Base-by-base conservation (phyloP, 2,113 vertebrate species). In the Dromiciops gliroides region DNA sequence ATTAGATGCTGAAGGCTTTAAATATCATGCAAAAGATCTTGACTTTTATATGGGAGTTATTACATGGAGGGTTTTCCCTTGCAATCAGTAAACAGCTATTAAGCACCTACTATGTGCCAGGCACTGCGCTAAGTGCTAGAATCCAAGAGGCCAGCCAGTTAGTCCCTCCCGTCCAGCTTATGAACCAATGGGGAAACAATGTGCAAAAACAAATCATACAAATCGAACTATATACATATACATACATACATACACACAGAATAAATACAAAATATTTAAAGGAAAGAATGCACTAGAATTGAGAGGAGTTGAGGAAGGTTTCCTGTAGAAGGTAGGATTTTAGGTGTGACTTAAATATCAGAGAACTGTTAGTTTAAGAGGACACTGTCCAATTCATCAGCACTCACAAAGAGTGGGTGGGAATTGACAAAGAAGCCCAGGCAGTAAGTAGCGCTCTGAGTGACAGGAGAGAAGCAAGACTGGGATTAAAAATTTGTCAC, bases 191-290 rank as follows among this genome's bases (percentile, higher is more conserved):
- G 16, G 6, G 1, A 83, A 7, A 83, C 67, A 75, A 31, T 60
- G 28, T 37, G 28, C 26, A 60, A 60, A 53, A 16, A 52, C 19
- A 52, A 5, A 24, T 0, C 8, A 56, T 37, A 51, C 19, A 26
- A 48, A 53, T 24, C 47, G 22, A 51, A 22, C 48, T 28, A 31
- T 49, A 24, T 89, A 25, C 47, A 3, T 89, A 47, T 89, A 28
- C 26, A 28, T 28, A 83, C 3, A 89, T 48, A 89, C 3, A 37
- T 48, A 51, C 50, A 67, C 37, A 51, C 48, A 90, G 91, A 95
- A 49, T 93, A 95, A 95, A 88, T 48, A 51, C 48, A 83, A 96
- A 92, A 93, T 28, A 24, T 90, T 53, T 50, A n/a, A 19, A n/a
- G 37, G 4, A n/a, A n/a, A 7, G 31, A 75, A n/a, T n/a, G 48